Conservation (phyloP, 2,113 vertebrate species). For the Cacatua alba region DNA sequence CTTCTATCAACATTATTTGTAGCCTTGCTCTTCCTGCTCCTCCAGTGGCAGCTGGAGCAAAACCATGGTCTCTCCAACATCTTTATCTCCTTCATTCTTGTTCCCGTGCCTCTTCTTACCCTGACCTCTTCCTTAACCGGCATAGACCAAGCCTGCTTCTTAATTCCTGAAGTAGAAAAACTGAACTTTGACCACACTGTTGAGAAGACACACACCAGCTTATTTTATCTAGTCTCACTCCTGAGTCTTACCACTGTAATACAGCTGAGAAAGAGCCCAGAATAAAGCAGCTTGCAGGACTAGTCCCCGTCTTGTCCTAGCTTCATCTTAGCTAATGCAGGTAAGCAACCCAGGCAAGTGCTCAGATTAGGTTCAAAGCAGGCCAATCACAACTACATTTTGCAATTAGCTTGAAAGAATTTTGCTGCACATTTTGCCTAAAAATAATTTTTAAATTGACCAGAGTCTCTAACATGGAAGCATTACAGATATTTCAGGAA, state of each 20-base stretch:
- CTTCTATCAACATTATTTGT: background rate
- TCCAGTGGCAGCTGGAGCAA: background rate
- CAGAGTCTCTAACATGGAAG: background rate
- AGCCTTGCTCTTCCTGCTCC: background rate
- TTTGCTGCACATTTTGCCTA: constrained; percentile 54
- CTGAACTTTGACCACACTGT: background rate
- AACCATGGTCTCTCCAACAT: background rate
- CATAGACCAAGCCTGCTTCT: background rate
- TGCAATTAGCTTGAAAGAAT: constrained; percentile 41
- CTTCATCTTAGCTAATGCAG: background rate
- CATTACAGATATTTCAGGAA: constrained; percentile 62
- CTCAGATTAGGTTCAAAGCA: constrained; percentile 27
- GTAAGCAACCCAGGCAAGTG: background rate
- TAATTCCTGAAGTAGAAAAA: background rate
- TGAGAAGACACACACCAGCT: background rate
- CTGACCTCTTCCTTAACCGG: background rate
- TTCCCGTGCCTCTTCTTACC: background rate
- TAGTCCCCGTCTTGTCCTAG: background rate
- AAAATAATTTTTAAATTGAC: constrained; percentile 66
- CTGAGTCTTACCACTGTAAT: background rate
- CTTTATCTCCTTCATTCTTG: background rate
- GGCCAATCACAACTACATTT: constrained; percentile 14
- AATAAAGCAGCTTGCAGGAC: background rate
- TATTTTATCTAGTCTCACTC: background rate
- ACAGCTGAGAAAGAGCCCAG: background rate